Evolutionary conservation across 1,140 invertebrate species (phyloP), one percentile per base, ranked within the genome.

Genomic region (Hesperophylax magnus): DNA sequence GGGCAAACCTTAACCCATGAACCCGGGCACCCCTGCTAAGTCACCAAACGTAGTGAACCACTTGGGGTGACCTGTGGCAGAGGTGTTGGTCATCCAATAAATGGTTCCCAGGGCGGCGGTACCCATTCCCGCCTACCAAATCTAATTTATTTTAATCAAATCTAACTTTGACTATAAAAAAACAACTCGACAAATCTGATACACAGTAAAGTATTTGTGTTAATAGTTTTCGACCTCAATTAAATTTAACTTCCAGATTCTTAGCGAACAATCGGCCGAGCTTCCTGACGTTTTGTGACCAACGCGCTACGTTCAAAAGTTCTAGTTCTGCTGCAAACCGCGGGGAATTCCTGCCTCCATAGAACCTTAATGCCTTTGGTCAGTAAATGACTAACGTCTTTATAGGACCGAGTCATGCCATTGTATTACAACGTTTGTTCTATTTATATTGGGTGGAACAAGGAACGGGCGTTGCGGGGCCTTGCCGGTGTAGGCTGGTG

Each of bases 351-450:
- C 67, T 71, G 61, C 22, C 17, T 65, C 22, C 20, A 18, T 71
- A 52, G 22, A 71, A 71, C 17, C 67, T 22, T 58, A 77, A 77
- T 77, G 74, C 74, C 15, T 77, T 60, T 75, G 71, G 74, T 77
- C 58, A 61, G 58, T 53, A 79, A 82, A 80, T 67, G 74, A 80
- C 69, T 54, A 39, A 75, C 72, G 61, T 52, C 78, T 75, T 82
- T 82, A 82, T 82, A 74, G 53, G 18, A 18, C 18, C 18, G 9
- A 61, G 34, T 78, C 81, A 82, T 78, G 81, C 81, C 67, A 82
- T 47, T 27, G 78, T 71, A 71, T 82, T 82, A 72, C 74, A 47
- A 39, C 34, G 9, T 39, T 39, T 39, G 6, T 39, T 4, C 34
- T 39, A 39, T 39, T 39, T 39, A 39, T 39, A 39, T 56, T 22